Percentiles rank a stretch among this genome's conserved stretches.
These are phyloP conservation scores for Aix galericulata DNA, from an alignment of 2,113 vertebrate species.

Conservation along the genomic window DNA sequence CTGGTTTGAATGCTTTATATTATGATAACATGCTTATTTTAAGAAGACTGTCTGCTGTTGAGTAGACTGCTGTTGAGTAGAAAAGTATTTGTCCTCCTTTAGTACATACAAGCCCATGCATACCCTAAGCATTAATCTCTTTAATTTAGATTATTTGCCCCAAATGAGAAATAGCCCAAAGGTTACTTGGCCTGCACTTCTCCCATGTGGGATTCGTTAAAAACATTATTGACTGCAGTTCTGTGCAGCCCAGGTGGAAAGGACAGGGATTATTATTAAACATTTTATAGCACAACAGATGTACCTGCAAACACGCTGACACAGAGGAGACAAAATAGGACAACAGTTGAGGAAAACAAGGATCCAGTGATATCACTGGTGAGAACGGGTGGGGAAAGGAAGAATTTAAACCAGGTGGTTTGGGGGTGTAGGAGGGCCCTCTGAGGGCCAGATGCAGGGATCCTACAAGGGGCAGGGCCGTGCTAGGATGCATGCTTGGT, in stretches of 20 bases:
- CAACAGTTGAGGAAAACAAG: neutral
- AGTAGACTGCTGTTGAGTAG: neutral
- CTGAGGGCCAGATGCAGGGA: neutral
- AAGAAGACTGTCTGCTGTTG: neutral
- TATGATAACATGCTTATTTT: neutral
- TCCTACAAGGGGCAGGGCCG: neutral
- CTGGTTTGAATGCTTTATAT: neutral
- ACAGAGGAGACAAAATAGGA: neutral
- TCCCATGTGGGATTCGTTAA: slow-evolving; percentile 15
- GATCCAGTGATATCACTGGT: neutral
- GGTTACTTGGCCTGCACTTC: slow-evolving; percentile 2
- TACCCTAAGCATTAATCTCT: slow-evolving; percentile 50
- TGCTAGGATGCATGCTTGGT: neutral
- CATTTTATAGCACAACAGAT: slow-evolving; percentile 38
- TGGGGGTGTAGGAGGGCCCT: neutral
- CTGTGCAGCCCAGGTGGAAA: slow-evolving; percentile 35
- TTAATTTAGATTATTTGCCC: slow-evolving; percentile 52
- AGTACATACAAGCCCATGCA: neutral
- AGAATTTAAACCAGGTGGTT: neutral
- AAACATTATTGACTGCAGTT: neutral
- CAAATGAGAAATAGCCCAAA: slow-evolving; percentile 33
- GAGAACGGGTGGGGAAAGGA: neutral
- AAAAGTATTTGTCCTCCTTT: slow-evolving; percentile 22
- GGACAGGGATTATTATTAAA: slow-evolving; percentile 31
- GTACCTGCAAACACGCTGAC: neutral